These are phyloP conservation scores for Centropristis striata DNA, from an alignment of 2,113 vertebrate species.

Conservation along the genomic window DNA sequence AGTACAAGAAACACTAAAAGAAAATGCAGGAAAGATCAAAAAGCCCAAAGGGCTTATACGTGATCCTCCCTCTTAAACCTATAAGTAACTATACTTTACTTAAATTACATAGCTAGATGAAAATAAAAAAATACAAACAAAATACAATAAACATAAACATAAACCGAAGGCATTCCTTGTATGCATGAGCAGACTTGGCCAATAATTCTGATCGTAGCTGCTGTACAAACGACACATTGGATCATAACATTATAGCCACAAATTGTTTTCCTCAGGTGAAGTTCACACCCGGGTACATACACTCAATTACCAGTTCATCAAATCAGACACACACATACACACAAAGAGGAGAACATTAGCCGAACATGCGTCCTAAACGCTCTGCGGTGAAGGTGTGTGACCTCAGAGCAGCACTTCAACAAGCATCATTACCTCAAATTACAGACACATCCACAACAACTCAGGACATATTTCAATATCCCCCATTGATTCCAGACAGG, in stretches of 20 bases:
- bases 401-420: constrained; percentile 35
- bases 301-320: not conserved
- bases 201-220: no score
- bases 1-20: no score
- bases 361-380: not conserved
- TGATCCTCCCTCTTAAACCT: no score
- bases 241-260: not conserved
- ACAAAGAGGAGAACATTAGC: not conserved
- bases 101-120: no score
- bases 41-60: no score
- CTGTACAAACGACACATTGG: not conserved
- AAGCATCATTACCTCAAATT: constrained; percentile 57
- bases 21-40: no score
- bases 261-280: not conserved
- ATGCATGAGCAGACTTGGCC: no score
- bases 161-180: no score
- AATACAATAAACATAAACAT: no score
- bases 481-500: constrained; percentile 68
- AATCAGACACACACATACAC: constrained; percentile 22
- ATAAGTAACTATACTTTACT: no score
- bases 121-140: no score
- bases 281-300: not conserved
- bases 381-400: constrained; percentile 8
- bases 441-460: constrained; percentile 28
- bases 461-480: constrained; percentile 69